Percentiles rank a stretch among this genome's conserved stretches.
Evolutionary conservation across 2,888 invertebrate species (phyloP).

Genomic region (Pasiphila rectangulata): DNA sequence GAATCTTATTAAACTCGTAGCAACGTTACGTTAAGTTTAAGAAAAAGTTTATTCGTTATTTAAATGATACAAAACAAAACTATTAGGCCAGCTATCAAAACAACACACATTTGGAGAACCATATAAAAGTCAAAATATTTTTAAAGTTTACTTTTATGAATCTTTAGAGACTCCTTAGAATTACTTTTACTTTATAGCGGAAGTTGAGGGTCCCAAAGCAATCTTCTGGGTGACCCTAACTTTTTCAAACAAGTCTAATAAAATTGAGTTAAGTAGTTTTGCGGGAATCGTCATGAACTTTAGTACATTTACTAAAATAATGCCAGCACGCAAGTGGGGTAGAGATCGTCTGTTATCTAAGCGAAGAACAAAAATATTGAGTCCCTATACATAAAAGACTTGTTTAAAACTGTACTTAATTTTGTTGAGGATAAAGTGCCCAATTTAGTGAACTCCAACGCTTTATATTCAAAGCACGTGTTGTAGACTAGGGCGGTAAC

Average conservation of each 20-base stretch:
- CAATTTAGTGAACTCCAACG: constrained; percentile 2
- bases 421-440: neutral
- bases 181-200: constrained; percentile 34
- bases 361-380: neutral
- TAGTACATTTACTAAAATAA: constrained; percentile 5
- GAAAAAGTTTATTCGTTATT: too few relatives aligned
- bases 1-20: too few relatives aligned
- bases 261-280: constrained; percentile 31
- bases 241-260: constrained; percentile 31
- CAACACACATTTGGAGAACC: too few relatives aligned
- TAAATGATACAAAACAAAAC: too few relatives aligned
- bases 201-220: constrained; percentile 34
- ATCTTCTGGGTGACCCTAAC: constrained; percentile 34
- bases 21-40: too few relatives aligned
- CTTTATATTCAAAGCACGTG: constrained; percentile 1
- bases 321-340: neutral
- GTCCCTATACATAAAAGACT: neutral
- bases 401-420: neutral
- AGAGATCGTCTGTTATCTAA: neutral
- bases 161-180: constrained; percentile 28
- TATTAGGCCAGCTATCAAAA: too few relatives aligned
- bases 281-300: constrained; percentile 17
- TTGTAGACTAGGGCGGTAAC: neutral
- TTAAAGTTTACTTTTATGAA: constrained; percentile 30
- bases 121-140: too few relatives aligned